A percentile compares a stretch with the other conserved stretches of the same genome.
Conservation (phyloP, 2,888 invertebrate genomes). For the Cerastoderma edule region DNA sequence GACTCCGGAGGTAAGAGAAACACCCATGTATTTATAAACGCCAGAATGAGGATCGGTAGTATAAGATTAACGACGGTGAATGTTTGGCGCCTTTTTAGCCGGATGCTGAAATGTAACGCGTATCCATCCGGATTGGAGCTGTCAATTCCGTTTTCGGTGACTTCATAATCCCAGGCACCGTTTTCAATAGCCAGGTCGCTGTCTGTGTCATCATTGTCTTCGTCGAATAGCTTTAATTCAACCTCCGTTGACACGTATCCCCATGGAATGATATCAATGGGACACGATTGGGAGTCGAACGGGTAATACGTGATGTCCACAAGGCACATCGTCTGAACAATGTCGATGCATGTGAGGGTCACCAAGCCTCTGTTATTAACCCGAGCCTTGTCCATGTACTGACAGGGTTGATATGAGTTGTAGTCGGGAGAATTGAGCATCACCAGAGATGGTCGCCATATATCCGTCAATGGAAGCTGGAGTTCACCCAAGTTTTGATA, state of each 20-base stretch:
- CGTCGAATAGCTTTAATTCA: background rate
- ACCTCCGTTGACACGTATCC: background rate
- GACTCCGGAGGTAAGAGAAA: constrained; percentile 39
- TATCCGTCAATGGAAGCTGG: constrained; percentile 23
- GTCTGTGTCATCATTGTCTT: background rate
- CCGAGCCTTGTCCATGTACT: background rate
- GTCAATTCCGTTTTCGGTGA: too few species aligned
- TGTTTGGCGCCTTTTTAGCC: constrained; percentile 14
- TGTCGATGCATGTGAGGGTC: background rate
- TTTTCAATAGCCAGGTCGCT: background rate
- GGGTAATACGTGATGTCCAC: constrained; percentile 19
- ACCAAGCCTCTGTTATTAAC: background rate
- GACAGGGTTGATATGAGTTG: background rate
- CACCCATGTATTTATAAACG: constrained; percentile 33
- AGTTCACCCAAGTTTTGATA: constrained; percentile 25
- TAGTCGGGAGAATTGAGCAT: constrained; percentile 34
- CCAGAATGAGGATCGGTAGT: constrained; percentile 29
- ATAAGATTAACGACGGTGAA: constrained; percentile 26
- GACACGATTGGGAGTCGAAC: constrained; percentile 19
- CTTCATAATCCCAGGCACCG: constrained; percentile 14
- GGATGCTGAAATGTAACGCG: too few species aligned
- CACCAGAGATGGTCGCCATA: constrained; percentile 58
- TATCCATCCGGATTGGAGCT: too few species aligned
- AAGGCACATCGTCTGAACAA: constrained; percentile 1
- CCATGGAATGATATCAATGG: constrained; percentile 11